A percentile compares a stretch with the other conserved stretches of the same genome.
phyloP scores from a whole-genome alignment of 2,113 vertebrate species.

The Ibidorhyncha struthersii region DNA sequence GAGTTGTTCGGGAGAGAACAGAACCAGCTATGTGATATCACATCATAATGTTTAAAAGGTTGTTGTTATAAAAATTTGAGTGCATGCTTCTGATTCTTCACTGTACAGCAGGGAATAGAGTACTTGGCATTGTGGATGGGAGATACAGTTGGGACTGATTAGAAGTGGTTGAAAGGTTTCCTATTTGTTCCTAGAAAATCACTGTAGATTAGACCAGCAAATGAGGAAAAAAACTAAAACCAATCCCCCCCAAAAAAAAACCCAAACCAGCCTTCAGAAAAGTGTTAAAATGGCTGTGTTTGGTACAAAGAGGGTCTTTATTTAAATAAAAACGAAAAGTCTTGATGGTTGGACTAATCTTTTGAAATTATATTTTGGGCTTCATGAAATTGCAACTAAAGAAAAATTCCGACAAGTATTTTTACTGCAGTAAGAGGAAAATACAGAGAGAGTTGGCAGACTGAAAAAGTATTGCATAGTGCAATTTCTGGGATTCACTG shows the following conservation, averaged over 20 bases:
- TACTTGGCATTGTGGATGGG: background rate
- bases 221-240: background rate
- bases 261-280: background rate
- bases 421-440: background rate
- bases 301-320: background rate
- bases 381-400: background rate
- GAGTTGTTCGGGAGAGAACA: background rate
- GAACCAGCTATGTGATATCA: background rate
- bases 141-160: slow-evolving; percentile 1
- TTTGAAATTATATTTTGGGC: background rate
- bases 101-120: background rate
- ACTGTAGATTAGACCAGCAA: background rate
- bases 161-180: slow-evolving; percentile 23
- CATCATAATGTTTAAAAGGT: background rate
- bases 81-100: background rate
- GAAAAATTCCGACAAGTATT: background rate
- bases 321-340: background rate
- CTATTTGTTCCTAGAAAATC: slow-evolving; percentile 22
- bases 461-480: background rate
- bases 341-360: background rate
- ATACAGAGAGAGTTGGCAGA: background rate
- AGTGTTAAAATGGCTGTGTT: background rate
- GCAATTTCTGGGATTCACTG: background rate
- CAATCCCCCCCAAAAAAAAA: background rate
- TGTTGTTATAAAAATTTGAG: background rate